phyloP scores from a whole-genome alignment of 2,113 vertebrate genomes.

The Chiloscyllium plagiosum region DNA sequence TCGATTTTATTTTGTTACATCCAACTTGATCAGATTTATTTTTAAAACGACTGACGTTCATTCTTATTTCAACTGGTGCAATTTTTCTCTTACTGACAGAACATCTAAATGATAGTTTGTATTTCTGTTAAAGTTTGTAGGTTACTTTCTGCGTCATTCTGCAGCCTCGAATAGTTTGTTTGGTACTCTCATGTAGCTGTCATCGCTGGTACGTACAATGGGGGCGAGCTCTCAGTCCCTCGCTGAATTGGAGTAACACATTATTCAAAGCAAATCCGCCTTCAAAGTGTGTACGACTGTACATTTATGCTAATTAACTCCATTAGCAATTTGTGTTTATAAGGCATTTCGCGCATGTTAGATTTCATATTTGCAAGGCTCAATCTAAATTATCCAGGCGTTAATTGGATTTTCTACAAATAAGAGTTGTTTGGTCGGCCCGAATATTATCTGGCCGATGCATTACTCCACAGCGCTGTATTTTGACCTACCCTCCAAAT shows the following conservation, averaged over 20 bases:
- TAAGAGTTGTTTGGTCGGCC: neutral
- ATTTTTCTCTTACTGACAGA: neutral
- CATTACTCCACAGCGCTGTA: constrained; percentile 1
- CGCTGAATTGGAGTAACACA: neutral
- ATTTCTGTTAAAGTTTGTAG: neutral
- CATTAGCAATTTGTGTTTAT: neutral
- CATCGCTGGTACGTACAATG: neutral
- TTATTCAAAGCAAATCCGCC: neutral
- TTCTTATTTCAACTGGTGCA: neutral
- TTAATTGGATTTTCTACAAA: constrained; percentile 6
- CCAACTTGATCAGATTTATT: neutral
- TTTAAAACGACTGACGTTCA: neutral
- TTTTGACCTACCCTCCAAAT: constrained; percentile 9
- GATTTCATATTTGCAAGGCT: neutral
- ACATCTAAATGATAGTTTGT: too few relatives aligned
- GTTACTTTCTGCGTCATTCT: neutral
- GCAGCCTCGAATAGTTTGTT: neutral
- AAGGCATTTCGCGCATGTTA: neutral
- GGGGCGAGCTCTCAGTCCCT: neutral
- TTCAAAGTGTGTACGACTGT: neutral
- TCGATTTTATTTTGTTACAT: neutral
- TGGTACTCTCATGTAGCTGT: neutral
- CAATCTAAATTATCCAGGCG: constrained; percentile 11
- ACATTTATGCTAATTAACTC: neutral
- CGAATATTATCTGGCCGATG: neutral